Evolutionary conservation across 2,797 vertebrate species (phyloP).

Genomic region (Leucoraja ocellata): DNA sequence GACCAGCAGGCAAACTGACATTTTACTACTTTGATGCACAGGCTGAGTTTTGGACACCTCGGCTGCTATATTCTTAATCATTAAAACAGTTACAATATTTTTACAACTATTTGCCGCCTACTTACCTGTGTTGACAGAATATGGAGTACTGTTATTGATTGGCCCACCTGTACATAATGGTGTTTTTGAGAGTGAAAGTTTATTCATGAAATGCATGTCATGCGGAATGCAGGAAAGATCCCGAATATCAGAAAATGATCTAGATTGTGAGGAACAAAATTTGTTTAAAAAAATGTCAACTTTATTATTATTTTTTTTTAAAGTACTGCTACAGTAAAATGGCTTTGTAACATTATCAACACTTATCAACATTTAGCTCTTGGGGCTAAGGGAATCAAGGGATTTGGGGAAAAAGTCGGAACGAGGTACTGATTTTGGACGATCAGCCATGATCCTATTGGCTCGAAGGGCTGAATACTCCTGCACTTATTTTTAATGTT

Average conservation of each 20-base stretch:
- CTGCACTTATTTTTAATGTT: too few relatives aligned
- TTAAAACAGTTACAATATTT: not conserved
- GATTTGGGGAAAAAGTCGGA: too few relatives aligned
- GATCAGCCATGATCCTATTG: too few relatives aligned
- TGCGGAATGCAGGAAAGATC: constrained; percentile 59
- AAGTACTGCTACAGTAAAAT: constrained; percentile 37
- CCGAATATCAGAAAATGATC: constrained; percentile 58
- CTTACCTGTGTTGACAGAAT: constrained; percentile 52
- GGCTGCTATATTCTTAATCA: not conserved
- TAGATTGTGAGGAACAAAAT: constrained; percentile 47
- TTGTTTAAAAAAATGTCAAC: constrained; percentile 40
- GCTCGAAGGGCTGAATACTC: too few relatives aligned
- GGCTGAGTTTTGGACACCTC: not conserved
- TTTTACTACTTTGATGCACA: not conserved
- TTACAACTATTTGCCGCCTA: not conserved
- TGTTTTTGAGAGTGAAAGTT: constrained; percentile 42
- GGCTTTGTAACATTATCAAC: not conserved
- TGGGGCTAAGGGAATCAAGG: too few relatives aligned
- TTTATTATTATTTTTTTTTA: too few relatives aligned
- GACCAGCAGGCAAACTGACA: not conserved
- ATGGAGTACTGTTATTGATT: constrained; percentile 55
- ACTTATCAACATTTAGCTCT: not conserved
- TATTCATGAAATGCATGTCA: constrained; percentile 46
- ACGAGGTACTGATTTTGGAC: too few relatives aligned
- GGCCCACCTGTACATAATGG: constrained; percentile 47